A percentile compares a stretch with the other conserved stretches of the same genome.
Evolutionary conservation across 2,797 vertebrate species (phyloP).

Genomic region (Bradypodion pumilum): DNA sequence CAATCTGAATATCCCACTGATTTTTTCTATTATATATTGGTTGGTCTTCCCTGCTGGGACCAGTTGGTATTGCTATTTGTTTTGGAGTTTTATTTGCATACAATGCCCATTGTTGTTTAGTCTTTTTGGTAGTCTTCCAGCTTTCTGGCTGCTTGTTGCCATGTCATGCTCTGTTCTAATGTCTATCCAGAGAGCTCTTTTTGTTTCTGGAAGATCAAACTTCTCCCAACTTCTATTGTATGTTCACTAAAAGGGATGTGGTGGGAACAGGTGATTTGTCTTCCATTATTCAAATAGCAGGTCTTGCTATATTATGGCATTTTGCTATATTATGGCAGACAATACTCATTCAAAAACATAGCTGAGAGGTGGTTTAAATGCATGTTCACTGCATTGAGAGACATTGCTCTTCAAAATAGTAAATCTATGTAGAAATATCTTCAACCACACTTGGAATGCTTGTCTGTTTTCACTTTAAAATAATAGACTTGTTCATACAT

Average conservation of each 20-base stretch:
- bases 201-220: no score
- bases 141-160: no score
- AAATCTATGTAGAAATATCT: background rate
- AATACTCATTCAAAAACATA: background rate
- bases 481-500: background rate
- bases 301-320: background rate
- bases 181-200: no score
- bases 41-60: no score
- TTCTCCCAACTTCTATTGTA: no score
- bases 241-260: background rate
- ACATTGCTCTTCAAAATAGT: background rate
- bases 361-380: background rate
- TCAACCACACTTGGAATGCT: background rate
- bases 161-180: no score
- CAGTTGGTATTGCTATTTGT: no score
- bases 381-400: background rate
- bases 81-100: no score
- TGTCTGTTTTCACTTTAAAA: background rate
- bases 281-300: background rate
- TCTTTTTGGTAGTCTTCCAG: no score
- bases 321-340: background rate
- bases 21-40: no score
- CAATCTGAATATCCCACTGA: no score
- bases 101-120: no score
- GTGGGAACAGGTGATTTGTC: background rate